Base-by-base conservation (phyloP, 2,797 vertebrate genomes). In the Melanotaenia parkinsoni region DNA sequence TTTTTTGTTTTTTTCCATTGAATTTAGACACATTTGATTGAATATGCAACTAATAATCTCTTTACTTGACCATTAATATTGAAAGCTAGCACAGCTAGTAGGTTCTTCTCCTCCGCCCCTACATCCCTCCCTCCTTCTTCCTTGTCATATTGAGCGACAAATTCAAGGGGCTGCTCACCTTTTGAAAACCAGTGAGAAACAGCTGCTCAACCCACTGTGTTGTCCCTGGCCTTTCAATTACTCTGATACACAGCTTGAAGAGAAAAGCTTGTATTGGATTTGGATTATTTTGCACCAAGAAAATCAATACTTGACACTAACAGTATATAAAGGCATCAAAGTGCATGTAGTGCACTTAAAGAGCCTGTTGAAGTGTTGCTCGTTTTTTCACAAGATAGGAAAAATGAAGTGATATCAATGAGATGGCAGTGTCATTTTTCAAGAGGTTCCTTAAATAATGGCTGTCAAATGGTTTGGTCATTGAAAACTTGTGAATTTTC, bases 191-290 rank as follows among this genome's bases (percentile, higher is more conserved):
- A 68, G 82, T 76, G 4, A 82, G 83, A 53, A 84, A 66, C 58
- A 70, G 33, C 63, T 30, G 33, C 40, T 58, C 16, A 62, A 2
- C 59, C 70, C 50, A 63, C 20, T 77, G n/a, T 56, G 35, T 79
- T 77, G 75, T 66, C 24, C 65, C 57, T 43, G 64, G 61, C 58
- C 64, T 88, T 82, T 89, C 76, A 86, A 86, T 89, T 86, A 58
- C 2, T 60, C 26, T 82, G 67, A 93, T 91, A 62, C 45, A 58
- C 53, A 70, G 70, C 63, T 20, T 35, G 2, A 32, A 68, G 38
- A 79, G 73, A 69, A 75, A 63, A 60, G 51, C 73, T 62, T 66
- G 57, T 45, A 37, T 63, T 86, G 64, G 57, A 80, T 88, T 82
- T 77, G 58, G 74, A 12, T 84, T 83, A 79, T 65, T 53, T n/a